Evolutionary conservation across 2,113 vertebrate species (phyloP).

Genomic region (Ophthalmolycus amberensis): DNA sequence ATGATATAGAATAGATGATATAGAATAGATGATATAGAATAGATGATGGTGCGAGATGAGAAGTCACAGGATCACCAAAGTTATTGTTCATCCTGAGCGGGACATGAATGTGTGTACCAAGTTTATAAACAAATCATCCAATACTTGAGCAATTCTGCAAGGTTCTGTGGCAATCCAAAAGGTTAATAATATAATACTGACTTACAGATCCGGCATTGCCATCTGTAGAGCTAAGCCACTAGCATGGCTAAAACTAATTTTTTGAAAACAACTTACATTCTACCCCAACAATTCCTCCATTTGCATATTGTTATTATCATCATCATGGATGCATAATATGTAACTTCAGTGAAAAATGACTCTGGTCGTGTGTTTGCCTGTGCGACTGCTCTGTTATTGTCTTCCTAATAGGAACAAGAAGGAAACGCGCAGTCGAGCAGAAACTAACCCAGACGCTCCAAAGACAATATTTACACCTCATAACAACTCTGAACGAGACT

Average conservation of each 20-base stretch:
- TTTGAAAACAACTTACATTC: not conserved
- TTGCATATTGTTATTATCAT: not conserved
- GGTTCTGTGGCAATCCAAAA: not conserved
- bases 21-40: too few relatives aligned
- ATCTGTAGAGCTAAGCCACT: not conserved
- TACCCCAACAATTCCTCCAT: not conserved
- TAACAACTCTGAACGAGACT: conserved; percentile 4
- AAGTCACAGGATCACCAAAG: not conserved
- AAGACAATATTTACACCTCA: conserved; percentile 68
- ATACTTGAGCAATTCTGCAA: not conserved
- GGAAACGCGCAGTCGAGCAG: conserved; percentile 24
- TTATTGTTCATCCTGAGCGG: not conserved
- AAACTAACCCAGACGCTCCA: conserved; percentile 43
- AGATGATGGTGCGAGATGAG: not conserved
- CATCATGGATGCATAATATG: not conserved
- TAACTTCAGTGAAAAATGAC: not conserved
- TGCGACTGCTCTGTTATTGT: conserved; percentile 27
- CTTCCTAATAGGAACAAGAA: conserved; percentile 12
- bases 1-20: too few relatives aligned
- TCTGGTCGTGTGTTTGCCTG: conserved; percentile 13
- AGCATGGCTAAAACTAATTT: not conserved
- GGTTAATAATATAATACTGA: not conserved
- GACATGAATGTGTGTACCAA: not conserved
- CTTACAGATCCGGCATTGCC: not conserved
- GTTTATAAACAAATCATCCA: not conserved